A percentile compares a stretch with the other conserved stretches of the same genome.
phyloP scores from a whole-genome alignment of 2,797 vertebrate species.

The Lepilemur ruficaudatus region DNA sequence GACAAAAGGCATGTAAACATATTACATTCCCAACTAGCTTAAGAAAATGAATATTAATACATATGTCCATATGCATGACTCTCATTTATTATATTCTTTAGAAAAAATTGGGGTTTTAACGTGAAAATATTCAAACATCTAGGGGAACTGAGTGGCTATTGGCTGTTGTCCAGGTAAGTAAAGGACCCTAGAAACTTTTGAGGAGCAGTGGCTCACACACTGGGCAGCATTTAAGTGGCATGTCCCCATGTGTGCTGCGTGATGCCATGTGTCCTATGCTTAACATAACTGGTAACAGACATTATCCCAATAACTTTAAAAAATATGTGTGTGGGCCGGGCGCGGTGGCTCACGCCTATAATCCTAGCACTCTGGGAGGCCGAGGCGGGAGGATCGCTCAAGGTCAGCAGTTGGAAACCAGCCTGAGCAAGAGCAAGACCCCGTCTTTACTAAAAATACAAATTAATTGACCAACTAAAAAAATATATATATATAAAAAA shows the following conservation, averaged over 20 bases:
- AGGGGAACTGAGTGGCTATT: background rate
- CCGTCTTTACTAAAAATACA: too few relatives aligned
- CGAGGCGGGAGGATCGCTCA: too few relatives aligned
- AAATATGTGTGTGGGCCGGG: slow-evolving; percentile 22
- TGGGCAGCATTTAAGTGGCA: background rate
- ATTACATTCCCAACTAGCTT: background rate
- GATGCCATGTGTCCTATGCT: background rate
- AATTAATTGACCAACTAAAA: too few relatives aligned
- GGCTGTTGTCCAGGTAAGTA: background rate
- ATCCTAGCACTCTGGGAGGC: too few relatives aligned
- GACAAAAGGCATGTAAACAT: background rate
- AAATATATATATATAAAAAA: background rate
- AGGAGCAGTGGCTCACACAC: background rate
- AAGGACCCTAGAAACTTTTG: background rate
- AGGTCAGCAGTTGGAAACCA: too few relatives aligned
- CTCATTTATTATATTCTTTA: background rate
- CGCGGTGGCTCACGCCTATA: too few relatives aligned
- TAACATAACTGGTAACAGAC: slow-evolving; percentile 40
- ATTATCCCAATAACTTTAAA: slow-evolving; percentile 33
- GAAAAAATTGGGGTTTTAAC: background rate
- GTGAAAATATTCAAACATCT: background rate
- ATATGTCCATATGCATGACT: background rate
- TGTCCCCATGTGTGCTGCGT: background rate
- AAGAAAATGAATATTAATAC: background rate
- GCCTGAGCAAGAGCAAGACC: too few relatives aligned